Evolutionary conservation across 1,140 invertebrate genomes (phyloP).

Genomic region (Macrosteles quadrilineatus): DNA sequence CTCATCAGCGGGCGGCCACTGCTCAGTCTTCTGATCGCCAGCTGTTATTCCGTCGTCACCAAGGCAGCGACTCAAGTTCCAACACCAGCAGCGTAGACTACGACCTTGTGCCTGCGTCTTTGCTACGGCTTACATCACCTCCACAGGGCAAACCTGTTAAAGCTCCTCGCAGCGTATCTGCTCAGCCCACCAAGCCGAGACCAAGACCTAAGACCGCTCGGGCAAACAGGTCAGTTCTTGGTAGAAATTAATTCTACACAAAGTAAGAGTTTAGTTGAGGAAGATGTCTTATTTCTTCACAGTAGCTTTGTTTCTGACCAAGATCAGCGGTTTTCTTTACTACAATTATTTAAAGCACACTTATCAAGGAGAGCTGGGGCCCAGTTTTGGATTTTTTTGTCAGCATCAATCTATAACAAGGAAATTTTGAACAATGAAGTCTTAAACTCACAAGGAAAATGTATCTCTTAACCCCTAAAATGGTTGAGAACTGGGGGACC

Average conservation of each 20-base stretch:
- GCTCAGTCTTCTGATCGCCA: conserved; percentile 35
- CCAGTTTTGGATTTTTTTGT: too few species aligned
- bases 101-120: conserved; percentile 26
- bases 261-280: too few species aligned
- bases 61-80: conserved; percentile 42
- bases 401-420: too few species aligned
- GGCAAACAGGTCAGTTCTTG: conserved; percentile 51
- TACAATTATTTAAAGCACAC: too few species aligned
- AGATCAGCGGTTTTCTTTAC: too few species aligned
- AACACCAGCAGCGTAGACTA: conserved; percentile 45
- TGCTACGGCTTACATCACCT: conserved; percentile 10
- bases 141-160: conserved; percentile 15
- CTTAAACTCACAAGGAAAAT: too few species aligned
- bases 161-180: neutral
- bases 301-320: too few species aligned
- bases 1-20: conserved; percentile 49
- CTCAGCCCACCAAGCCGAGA: conserved; percentile 31
- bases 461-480: too few species aligned
- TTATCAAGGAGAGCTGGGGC: too few species aligned
- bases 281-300: too few species aligned
- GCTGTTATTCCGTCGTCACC: conserved; percentile 42
- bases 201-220: conserved; percentile 52
- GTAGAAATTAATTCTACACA: neutral
- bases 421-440: too few species aligned
- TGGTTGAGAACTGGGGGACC: too few species aligned